Evolutionary conservation across 2,113 vertebrate species (phyloP).

Genomic region (Notarius lentiginosus): DNA sequence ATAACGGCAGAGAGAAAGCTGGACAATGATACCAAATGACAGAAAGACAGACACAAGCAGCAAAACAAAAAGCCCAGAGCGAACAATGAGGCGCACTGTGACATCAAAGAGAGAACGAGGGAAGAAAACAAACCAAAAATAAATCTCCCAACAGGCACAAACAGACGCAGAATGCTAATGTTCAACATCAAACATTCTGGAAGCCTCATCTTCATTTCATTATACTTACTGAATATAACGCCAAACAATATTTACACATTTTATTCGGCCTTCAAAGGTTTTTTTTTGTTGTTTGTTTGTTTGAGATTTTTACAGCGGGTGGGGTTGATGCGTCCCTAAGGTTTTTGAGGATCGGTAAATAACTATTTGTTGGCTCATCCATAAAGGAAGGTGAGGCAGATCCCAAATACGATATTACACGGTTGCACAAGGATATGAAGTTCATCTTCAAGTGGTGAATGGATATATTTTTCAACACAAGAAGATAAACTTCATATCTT

Average conservation of each 20-base stretch:
- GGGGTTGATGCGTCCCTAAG: neutral
- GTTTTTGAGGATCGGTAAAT: neutral
- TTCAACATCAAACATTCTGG: neutral
- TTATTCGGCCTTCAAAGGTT: neutral
- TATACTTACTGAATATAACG: neutral
- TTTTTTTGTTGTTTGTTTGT: neutral
- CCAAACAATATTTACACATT: constrained; percentile 9
- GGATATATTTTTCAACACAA: too few species aligned
- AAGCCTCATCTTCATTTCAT: neutral
- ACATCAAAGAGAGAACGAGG: constrained; percentile 29
- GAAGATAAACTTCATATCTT: too few species aligned
- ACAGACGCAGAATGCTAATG: constrained; percentile 30
- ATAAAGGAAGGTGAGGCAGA: neutral
- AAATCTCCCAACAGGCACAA: neutral
- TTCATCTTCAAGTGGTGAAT: too few species aligned
- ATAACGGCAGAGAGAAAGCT: constrained; percentile 1
- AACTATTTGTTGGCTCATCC: neutral
- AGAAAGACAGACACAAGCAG: constrained; percentile 3
- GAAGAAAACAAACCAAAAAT: constrained; percentile 45
- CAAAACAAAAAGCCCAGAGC: neutral
- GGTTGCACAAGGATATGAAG: too few species aligned
- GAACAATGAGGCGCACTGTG: constrained; percentile 12
- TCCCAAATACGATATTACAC: too few species aligned
- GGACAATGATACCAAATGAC: constrained; percentile 18
- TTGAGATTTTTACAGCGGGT: too few species aligned